phyloP scores from a whole-genome alignment of 2,888 invertebrate species.

The Iphiclides podalirius region DNA sequence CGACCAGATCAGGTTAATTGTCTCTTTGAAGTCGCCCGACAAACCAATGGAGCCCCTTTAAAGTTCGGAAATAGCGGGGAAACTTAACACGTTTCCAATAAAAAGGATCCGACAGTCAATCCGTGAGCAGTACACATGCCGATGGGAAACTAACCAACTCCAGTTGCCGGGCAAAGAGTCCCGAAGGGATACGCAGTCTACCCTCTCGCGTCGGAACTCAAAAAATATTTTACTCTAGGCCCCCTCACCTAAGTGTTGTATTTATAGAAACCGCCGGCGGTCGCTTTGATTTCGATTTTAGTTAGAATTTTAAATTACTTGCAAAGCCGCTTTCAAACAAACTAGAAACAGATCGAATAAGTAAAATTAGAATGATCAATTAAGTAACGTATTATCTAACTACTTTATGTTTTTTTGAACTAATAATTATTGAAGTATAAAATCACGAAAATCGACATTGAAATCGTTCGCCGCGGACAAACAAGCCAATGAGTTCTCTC shows the following conservation, averaged over 20 bases:
- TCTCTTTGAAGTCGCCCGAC: no score
- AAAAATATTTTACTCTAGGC: conserved; percentile 52
- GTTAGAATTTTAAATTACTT: conserved; percentile 25
- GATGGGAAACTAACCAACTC: conserved; percentile 55
- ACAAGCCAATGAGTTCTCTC: no score
- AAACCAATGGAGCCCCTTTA: conserved; percentile 1
- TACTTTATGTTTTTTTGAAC: no score
- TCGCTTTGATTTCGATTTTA: conserved; percentile 54
- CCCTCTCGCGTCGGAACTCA: conserved; percentile 48
- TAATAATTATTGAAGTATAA: no score
- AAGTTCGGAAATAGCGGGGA: conserved; percentile 12
- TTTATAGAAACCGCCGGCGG: conserved; percentile 68
- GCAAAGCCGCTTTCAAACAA: not conserved
- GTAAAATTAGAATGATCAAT: no score
- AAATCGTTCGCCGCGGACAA: no score
- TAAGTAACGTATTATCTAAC: no score
- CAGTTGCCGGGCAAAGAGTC: conserved; percentile 62
- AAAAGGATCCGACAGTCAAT: conserved; percentile 12
- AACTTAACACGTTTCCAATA: conserved; percentile 20
- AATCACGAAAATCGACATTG: no score
- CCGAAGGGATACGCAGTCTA: conserved; percentile 75
- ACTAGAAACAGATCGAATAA: not conserved
- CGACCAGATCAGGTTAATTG: no score
- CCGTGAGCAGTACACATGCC: conserved; percentile 38
- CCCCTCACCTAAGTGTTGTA: conserved; percentile 61